Evolutionary conservation across 2,888 invertebrate species (phyloP), one percentile per base, ranked within the genome.

Genomic region (Cataglyphis cursor): DNA sequence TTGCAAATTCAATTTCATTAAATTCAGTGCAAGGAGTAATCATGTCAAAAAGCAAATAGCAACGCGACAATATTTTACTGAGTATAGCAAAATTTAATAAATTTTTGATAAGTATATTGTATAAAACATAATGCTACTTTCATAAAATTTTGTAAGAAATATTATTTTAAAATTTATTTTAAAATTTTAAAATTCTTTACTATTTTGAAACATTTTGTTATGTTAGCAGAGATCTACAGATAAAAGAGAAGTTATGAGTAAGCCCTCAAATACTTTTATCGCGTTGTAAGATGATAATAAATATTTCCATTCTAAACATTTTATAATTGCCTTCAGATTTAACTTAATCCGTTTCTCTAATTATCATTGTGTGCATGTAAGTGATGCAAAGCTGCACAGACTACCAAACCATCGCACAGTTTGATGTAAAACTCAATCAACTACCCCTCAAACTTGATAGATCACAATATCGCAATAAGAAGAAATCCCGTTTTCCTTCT

Each of bases 351-450:
- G 57, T 57, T 72, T 68, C 41, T 73, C 35, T 78, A 62, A 51
- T 59, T 83, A 57, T 81, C 75, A 48, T 82, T 74, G 65, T 82
- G 75, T 54, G 62, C 82, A 59, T 76, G 75, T 51, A 91, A 90
- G 91, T 92, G 90, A 92, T 93, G 92, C 90, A 93, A 94, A 93
- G 92, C 92, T 91, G 89, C 91, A 89, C 87, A 91, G 90, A 88
- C 91, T 92, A 91, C 87, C 88, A 86, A 91, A 91, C 90, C 90
- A 87, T 92, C 88, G 74, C 89, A 90, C 80, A 87, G 90, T 90
- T 88, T 88, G 83, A 89, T 90, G 89, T 89, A 86, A 92, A 89
- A 85, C 90, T 91, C 85, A 89, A 87, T 88, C 90, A 91, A 90
- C 78, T 80, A 80, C 91, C 90, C 91, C 88, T 92, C 88, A 82